phyloP scores from a whole-genome alignment of 2,888 invertebrate species.

The Mimumesa dahlbomi region DNA sequence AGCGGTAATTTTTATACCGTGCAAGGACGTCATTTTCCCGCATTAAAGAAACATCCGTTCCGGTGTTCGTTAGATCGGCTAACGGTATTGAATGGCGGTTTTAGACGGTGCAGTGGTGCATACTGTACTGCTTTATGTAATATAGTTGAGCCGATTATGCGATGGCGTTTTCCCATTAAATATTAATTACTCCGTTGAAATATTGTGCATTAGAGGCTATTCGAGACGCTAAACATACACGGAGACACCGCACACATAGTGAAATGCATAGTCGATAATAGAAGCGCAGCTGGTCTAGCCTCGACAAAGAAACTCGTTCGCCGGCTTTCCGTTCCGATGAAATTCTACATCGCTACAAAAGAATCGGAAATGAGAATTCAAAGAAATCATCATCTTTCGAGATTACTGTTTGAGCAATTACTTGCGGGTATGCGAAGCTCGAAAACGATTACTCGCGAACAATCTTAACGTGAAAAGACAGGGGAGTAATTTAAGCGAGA shows the following conservation, averaged over 20 bases:
- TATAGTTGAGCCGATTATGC: conserved; percentile 62
- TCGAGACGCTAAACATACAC: conserved; percentile 22
- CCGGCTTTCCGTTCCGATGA: conserved; percentile 9
- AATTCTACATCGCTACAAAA: conserved; percentile 20
- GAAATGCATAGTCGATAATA: conserved; percentile 41
- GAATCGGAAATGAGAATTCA: conserved; percentile 24
- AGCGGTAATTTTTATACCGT: conserved; percentile 5
- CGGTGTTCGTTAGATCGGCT: conserved; percentile 12
- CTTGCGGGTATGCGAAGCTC: background rate
- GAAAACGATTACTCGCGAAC: background rate
- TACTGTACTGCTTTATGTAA: conserved; percentile 47
- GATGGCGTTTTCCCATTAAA: conserved; percentile 54
- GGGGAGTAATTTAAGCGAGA: background rate
- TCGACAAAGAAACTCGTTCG: conserved; percentile 33
- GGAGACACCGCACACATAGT: background rate
- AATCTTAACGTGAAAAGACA: background rate
- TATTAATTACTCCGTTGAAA: conserved; percentile 59
- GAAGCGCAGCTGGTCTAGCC: conserved; percentile 24
- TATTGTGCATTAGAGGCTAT: conserved; percentile 38
- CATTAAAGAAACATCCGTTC: conserved; percentile 42
- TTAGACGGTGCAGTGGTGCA: conserved; percentile 1
- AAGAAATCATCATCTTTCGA: background rate
- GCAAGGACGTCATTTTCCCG: conserved; percentile 3
- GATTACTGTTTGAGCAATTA: background rate
- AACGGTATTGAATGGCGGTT: conserved; percentile 30